phyloP scores from a whole-genome alignment of 2,113 vertebrate genomes.

The Bungarus multicinctus region DNA sequence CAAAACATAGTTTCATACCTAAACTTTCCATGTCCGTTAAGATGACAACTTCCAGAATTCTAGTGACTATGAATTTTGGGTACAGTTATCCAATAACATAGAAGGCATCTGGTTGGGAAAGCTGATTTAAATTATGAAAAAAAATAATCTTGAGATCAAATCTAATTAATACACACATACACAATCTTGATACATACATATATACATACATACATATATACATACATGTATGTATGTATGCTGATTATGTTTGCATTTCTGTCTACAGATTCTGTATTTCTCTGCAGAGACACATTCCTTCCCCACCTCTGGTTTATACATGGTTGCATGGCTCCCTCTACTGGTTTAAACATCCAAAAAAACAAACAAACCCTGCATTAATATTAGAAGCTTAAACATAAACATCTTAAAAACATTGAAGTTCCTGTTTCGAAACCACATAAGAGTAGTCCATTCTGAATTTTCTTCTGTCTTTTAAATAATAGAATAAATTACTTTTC shows the following conservation, averaged over 20 bases:
- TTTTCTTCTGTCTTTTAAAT: background rate
- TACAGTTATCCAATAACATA: background rate
- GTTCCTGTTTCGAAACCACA: background rate
- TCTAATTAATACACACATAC: background rate
- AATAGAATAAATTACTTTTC: background rate
- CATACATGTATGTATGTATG: background rate
- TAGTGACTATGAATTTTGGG: background rate
- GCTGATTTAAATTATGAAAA: background rate
- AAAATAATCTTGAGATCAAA: background rate
- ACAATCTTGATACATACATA: background rate
- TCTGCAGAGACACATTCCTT: background rate
- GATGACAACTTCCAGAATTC: background rate
- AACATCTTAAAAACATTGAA: background rate
- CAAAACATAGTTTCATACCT: background rate
- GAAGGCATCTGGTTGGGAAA: background rate
- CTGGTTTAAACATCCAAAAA: conserved; percentile 47
- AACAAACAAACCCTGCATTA: background rate
- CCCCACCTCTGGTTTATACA: background rate
- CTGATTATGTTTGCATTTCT: background rate
- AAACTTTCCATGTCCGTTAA: background rate
- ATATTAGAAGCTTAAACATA: background rate
- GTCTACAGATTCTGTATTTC: background rate
- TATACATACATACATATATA: background rate
- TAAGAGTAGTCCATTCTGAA: background rate
- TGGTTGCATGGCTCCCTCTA: conserved; percentile 59